Evolutionary conservation across 2,797 vertebrate species (phyloP), one percentile per base, ranked within the genome.

Genomic region (Miichthys miiuy): DNA sequence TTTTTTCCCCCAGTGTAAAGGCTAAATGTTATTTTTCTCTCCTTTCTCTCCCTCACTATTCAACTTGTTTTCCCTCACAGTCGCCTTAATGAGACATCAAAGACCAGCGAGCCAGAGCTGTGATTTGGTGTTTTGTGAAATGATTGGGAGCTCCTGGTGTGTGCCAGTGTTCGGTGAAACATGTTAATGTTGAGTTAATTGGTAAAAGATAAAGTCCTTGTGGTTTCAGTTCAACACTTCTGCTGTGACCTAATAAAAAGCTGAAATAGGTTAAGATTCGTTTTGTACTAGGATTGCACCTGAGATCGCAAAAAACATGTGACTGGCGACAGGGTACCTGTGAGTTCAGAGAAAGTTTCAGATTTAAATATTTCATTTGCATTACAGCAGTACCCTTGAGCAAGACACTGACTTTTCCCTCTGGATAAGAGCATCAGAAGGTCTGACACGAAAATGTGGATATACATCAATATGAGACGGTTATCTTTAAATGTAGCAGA

Each of bases 21-120:
- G 80, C 85, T 86, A 90, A 88, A 91, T 93, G 90, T 94, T 94
- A 89, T 94, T 94, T 93, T 93, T 91, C 81, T 88, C 83, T 76
- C 73, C 66, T 82, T 72, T 81, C 74, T 73, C 81, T 86, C 81
- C 58, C 73, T 86, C 80, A 21, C 79, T 62, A 80, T 81, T 92
- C 77, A 66, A 84, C 87, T 84, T 90, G 80, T 83, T 91, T 90
- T 84, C 75, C 64, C 70, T 87, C 18, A 12, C 82, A 70, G 80
- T 76, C 47, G n/a, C 74, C 85, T 90, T 93, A 93, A 92, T 93
- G 86, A 93, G 91, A 92, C 85, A 89, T 93, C 88, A 93, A 92
- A 93, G 88, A 61, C 70, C 66, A 72, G 63, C 34, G 47, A 84
- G 81, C 75, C 54, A 64, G 77, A 79, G 82, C 89, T 86, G 80